Evolutionary conservation across 2,797 vertebrate species (phyloP), one percentile per base, ranked within the genome.

Genomic region (Eleutherodactylus coqui): DNA sequence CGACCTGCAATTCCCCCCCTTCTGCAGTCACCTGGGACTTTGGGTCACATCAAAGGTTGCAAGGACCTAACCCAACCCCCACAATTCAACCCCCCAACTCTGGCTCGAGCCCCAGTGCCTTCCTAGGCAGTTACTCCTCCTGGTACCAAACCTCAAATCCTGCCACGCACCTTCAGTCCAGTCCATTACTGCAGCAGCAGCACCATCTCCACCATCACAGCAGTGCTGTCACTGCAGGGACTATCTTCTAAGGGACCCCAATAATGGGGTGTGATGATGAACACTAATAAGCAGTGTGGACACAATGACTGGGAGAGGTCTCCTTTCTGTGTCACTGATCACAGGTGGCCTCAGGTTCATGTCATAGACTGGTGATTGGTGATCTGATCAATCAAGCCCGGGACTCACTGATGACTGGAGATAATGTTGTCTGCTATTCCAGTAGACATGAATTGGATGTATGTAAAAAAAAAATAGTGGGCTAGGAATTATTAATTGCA

Each of bases 81-180:
- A 88, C 87, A 41, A 85, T 91, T 77, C 91, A 91, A 17, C 92
- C 92, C 64, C 92, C 96, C 72, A 95, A 92, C 88, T 93, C 96
- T 67, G 96, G 94, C 90, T 95, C 94, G 91, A 96, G 96, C 91
- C 96, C 96, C 3, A 94, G 95, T 88, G 94, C 97, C 6, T 98
- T 98, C 90, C 92, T 98, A 91, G 94, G 96, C 32, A 98, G 95
- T 93, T 98, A 99, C 91, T 96, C 97, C 76, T 98, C 97, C 78
- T 98, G 98, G 98, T 99, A 97, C 89, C 96, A 96, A 45, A 92
- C 94, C 55, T 95, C 97, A 86, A 95, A 93, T 91, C 94, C 96
- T 81, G 86, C 93, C 0, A 87, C 95, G 60, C 96, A 97, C 91
- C 93, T 98, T 88, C 91, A 96, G 49, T 88, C 93, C 21, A 93